These are phyloP conservation scores for Anomalospiza imberbis DNA, from an alignment of 2,797 vertebrate species.

Conservation along the genomic window DNA sequence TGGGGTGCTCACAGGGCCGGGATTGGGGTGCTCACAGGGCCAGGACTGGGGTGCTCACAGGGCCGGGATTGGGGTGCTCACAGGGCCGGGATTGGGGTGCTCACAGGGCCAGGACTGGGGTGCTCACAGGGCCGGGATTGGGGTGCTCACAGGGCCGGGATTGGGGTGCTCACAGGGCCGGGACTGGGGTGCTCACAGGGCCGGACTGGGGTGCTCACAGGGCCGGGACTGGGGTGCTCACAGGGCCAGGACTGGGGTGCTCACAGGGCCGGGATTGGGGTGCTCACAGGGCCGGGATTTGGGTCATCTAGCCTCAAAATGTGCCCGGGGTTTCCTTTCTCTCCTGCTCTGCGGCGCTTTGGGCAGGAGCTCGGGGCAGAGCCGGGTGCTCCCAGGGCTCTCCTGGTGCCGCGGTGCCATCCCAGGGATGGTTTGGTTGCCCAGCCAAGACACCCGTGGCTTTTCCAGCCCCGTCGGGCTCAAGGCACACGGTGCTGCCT, in stretches of 20 bases:
- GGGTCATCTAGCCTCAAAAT: not conserved
- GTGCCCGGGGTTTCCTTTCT: fast-evolving
- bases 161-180: not conserved
- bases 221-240: not conserved
- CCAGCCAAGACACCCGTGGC: fast-evolving
- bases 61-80: not conserved
- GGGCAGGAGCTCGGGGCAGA: not conserved
- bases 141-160: not conserved
- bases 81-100: no score
- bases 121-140: not conserved
- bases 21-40: not conserved
- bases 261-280: not conserved
- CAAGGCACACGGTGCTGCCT: fast-evolving
- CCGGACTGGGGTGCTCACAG: not conserved
- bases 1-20: not conserved
- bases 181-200: not conserved
- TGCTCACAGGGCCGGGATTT: not conserved
- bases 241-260: not conserved
- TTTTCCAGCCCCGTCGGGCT: not conserved
- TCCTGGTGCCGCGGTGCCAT: fast-evolving
- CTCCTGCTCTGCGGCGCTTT: fast-evolving
- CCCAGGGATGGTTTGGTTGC: fast-evolving
- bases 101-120: not conserved
- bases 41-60: not conserved
- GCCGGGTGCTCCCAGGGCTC: fast-evolving